Conservation (phyloP, 2,797 vertebrate genomes). For the Echeneis naucrates region DNA sequence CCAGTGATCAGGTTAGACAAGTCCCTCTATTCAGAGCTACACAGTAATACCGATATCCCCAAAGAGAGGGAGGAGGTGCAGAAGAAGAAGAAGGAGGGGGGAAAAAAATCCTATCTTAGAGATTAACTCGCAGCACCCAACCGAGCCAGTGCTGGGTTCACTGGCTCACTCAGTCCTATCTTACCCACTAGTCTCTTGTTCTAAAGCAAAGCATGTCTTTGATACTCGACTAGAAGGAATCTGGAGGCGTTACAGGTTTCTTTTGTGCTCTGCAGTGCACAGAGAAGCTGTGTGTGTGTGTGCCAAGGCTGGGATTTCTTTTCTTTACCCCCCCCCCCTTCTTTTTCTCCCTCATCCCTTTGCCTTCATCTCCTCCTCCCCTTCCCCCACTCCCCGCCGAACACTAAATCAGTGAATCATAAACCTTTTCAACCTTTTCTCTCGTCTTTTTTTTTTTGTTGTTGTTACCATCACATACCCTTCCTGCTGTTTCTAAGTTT, state of each 20-base stretch:
- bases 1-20: constrained; percentile 79
- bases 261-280: constrained; percentile 82
- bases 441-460: constrained; percentile 8
- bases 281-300: constrained; percentile 73
- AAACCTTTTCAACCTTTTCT: constrained; percentile 67
- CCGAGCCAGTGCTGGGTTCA: constrained; percentile 76
- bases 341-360: constrained; percentile 54
- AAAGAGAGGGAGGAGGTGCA: constrained; percentile 62
- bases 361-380: constrained; percentile 68
- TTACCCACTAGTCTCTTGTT: constrained; percentile 84
- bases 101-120: constrained; percentile 78
- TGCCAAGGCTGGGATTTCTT: constrained; percentile 82
- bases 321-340: constrained; percentile 53
- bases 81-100: constrained; percentile 13
- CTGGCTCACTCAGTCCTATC: constrained; percentile 77
- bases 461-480: constrained; percentile 18
- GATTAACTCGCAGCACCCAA: constrained; percentile 83
- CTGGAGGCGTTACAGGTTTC: constrained; percentile 87
- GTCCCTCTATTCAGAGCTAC: constrained; percentile 71
- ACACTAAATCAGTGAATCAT: constrained; percentile 76
- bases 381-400: constrained; percentile 57
- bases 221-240: constrained; percentile 86
- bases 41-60: constrained; percentile 75
- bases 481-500: constrained; percentile 21
- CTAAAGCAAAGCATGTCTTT: constrained; percentile 85